Percentiles rank a stretch among this genome's conserved stretches.
These are phyloP conservation scores for Ormyrus rosae DNA, from an alignment of 2,888 invertebrate species.

Conservation along the genomic window DNA sequence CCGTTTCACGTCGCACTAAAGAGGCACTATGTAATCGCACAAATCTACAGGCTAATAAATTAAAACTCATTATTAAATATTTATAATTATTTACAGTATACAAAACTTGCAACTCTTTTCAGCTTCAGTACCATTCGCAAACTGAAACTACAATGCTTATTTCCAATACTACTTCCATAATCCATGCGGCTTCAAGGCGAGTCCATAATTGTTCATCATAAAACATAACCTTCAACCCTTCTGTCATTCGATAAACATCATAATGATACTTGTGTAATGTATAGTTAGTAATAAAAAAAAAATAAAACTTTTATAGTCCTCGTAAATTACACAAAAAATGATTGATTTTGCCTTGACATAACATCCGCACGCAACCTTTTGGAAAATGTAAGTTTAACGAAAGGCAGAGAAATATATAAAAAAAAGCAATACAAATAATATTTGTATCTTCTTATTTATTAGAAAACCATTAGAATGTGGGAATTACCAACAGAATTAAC, in stretches of 20 bases:
- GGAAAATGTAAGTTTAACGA: constrained; percentile 27
- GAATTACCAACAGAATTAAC: constrained; percentile 91
- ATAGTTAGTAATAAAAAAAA: constrained; percentile 25
- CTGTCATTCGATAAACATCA: constrained; percentile 47
- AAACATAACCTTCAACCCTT: constrained; percentile 50
- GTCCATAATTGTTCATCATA: constrained; percentile 32
- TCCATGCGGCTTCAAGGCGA: constrained; percentile 9
- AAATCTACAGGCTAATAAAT: constrained; percentile 21
- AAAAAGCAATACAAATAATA: not conserved
- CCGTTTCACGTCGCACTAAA: not conserved
- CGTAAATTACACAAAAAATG: constrained; percentile 27
- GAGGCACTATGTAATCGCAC: not conserved
- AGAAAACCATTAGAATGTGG: constrained; percentile 65
- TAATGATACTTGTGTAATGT: constrained; percentile 18
- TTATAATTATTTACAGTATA: constrained; percentile 13
- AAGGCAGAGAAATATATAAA: not conserved
- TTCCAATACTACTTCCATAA: not conserved
- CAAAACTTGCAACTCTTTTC: too few relatives aligned
- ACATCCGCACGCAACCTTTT: not conserved
- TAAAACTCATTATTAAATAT: constrained; percentile 38
- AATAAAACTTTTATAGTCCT: constrained; percentile 19
- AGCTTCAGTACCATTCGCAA: too few relatives aligned
- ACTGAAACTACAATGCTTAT: not conserved
- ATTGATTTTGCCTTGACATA: constrained; percentile 11
- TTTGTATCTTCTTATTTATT: constrained; percentile 4